Evolutionary conservation across 2,888 invertebrate species (phyloP), one percentile per base, ranked within the genome.

Genomic region (Thymelicus lineola): DNA sequence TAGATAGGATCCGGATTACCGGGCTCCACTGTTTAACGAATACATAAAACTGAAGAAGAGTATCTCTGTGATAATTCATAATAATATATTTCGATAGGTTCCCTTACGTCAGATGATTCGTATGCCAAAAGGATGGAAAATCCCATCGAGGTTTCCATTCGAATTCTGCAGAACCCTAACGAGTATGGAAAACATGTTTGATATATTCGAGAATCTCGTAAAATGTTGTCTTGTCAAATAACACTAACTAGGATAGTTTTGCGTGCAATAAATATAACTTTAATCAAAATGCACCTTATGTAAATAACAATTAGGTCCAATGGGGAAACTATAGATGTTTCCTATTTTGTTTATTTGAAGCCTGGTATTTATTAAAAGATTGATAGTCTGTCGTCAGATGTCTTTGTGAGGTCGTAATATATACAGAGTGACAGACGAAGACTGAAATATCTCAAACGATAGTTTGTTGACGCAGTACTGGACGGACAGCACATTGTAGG

Each of bases 301-400:
- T 62, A 63, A 69, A 45, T 58, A 36, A 17, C 59, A 46, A 66
- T 66, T 71, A 71, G 73, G 69, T 53, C n/a, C 14, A 68, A 12
- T 28, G 5, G 46, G 4, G n/a, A 28, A 15, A 58, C 42, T 63
- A 12, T 74, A 72, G 64, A 50, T 50, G 58, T 53, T 63, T 38
- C 35, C 50, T 15, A 64, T 63, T 6, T n/a, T 70, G 61, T 72
- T 75, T 76, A 73, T 75, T 71, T 61, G 55, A 60, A 72, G 77
- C 77, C 84, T 84, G 88, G 90, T 89, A 91, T 91, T 91, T 91
- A 90, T 90, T 88, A 85, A 85, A 86, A 91, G 91, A 92, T 92
- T 91, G 88, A 93, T 91, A 84, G 86, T 78, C 82, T 86, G 89
- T 91, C 88, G 88, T 90, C 89, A 86, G 83, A 86, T 91, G 91